Base-by-base conservation (phyloP, 2,113 vertebrate genomes). In the Egretta garzetta region DNA sequence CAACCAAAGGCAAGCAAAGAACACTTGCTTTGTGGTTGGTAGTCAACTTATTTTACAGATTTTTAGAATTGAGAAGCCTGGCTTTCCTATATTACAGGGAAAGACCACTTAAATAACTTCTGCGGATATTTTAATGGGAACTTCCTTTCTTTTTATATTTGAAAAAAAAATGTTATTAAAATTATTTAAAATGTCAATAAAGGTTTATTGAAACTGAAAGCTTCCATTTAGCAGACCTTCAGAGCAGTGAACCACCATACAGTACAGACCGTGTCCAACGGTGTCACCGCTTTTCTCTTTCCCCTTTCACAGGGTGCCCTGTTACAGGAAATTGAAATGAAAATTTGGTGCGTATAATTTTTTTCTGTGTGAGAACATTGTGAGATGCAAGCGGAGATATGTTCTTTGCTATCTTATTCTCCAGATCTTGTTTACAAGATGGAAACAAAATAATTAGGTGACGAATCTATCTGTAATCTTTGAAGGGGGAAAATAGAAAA, bases 381-480 rank as follows among this genome's bases (percentile, higher is more conserved):
- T 73, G 67, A 90, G 58, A 86, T 77, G n/a, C 20, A 66, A 83
- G 47, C 18, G 90, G 32, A 83, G 72, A 80, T 93, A 67, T 3
- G 4, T 72, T 81, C 56, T 90, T 82, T 93, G 22, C n/a, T 58
- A 24, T 66, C 71, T 73, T 80, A 53, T 88, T 94, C 75, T 59
- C 27, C 71, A 74, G 79, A 73, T 88, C 75, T 93, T 88, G 45
- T 95, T 94, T 90, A 80, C 37, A 76, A 73, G 66, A 68, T 45
- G 30, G 80, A 95, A 92, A 89, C 60, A 93, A 84, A 92, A 84
- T 85, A 96, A 87, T 97, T 90, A 64, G 32, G 37, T 89, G 73
- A 89, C 89, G 66, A 89, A 62, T 77, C 80, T 80, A 41, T 82
- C 63, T 0, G 0, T 77, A 76, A 49, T 53, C 28, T 95, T 85